These are phyloP conservation scores for Pampusana beccarii DNA, from an alignment of 2,113 vertebrate genomes.

Conservation along the genomic window DNA sequence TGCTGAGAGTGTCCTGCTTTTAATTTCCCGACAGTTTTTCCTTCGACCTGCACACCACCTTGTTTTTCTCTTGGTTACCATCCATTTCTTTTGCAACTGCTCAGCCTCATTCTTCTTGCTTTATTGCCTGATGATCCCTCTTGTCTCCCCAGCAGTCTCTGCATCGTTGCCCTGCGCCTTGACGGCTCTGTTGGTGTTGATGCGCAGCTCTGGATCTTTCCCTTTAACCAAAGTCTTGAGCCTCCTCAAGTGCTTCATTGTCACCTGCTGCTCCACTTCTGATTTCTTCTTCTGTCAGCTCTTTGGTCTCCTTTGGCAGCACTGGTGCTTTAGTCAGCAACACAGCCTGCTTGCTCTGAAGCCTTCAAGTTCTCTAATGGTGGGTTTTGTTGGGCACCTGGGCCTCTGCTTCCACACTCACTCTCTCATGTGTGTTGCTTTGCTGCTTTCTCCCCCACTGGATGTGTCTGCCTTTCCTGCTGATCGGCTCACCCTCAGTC, in stretches of 20 bases:
- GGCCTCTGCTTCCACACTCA: not conserved
- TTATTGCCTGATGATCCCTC: not conserved
- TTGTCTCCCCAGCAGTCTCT: not conserved
- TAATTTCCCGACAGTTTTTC: not conserved
- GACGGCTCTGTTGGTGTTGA: not conserved
- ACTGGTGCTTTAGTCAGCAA: not conserved
- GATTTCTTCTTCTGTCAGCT: not conserved
- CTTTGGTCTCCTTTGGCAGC: not conserved
- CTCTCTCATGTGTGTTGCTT: not conserved
- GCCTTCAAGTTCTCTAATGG: not conserved
- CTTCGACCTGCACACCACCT: not conserved
- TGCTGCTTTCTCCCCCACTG: not conserved
- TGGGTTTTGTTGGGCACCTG: not conserved
- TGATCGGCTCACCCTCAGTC: not conserved
- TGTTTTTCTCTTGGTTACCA: not conserved
- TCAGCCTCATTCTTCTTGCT: not conserved
- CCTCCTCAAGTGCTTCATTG: not conserved
- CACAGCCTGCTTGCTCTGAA: not conserved
- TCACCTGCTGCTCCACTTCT: not conserved
- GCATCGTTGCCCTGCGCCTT: accelerated
- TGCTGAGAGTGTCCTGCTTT: not conserved
- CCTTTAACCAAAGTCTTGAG: not conserved
- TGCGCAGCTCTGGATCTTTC: accelerated
- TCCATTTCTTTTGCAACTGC: not conserved
- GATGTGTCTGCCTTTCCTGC: not conserved